Base-by-base conservation (phyloP, 2,888 invertebrate species). In the Beris chalybata region DNA sequence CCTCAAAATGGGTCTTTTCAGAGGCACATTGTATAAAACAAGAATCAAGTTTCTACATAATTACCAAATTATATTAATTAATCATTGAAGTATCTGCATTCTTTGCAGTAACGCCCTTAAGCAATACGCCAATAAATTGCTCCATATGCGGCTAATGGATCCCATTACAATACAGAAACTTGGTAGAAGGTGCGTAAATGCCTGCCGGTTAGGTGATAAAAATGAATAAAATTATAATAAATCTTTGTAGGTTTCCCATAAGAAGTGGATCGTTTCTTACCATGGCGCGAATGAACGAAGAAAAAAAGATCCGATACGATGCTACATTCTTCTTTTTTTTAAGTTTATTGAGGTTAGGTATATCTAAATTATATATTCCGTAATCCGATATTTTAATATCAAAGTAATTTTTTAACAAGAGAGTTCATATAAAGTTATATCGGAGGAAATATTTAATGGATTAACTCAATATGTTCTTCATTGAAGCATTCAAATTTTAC, bases 181-280 rank as follows among this genome's bases (percentile, higher is more conserved):
- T 7, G 31, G 58, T 47, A 29, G 45, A 58, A 58, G 58, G 58
- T 58, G 58, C 58, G 58, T 58, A 58, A 58, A 58, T 58, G 58
- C 58, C 58, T 58, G 58, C 47, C 58, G 58, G 58, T 47, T n/a
- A 12, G 47, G 47, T 47, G 58, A 58, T 58, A 47, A 58, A 30
- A 58, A 45, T 45, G 58, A 47, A 58, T 58, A 58, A 58, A 58
- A 58, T 58, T 58, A 45, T 47, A 15, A 58, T 58, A 58, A 58
- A 58, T 58, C 58, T 47, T 58, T 5, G 30, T 29, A 45, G 47
- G 43, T 43, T 43, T n/a, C 30, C 30, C 3, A 7, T 29, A 12
- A n/a, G 47, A 45, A 9, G 43, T 15, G 32, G 3, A 43, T 7
- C 43, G 44, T 13, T 3, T 38, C 7, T 38, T 38, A 38, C 38